Base-by-base conservation (phyloP, 2,797 vertebrate genomes). In the Synaphobranchus kaupii region DNA sequence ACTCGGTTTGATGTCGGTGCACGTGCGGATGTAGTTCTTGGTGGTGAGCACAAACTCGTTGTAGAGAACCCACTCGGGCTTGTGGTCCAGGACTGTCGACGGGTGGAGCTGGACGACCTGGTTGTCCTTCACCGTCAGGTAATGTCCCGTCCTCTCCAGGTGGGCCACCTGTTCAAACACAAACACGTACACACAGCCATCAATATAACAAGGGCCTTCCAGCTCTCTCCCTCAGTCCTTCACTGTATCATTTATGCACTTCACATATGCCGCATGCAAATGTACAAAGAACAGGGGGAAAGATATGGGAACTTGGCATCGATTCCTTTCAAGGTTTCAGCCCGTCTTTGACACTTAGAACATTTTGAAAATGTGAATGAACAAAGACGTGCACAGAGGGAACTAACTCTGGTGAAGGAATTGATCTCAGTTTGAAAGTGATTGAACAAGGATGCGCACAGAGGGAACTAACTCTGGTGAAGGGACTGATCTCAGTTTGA, bases 11-110 rank as follows among this genome's bases (percentile, higher is more conserved):
- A 99, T 97, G 92, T 99, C 98, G 85, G 98, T 98, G 96, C 98
- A 99, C 0, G 98, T 99, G 92, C 98, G 97, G 94, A 99, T 99
- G 93, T 99, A 99, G 91, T 99, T 99, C 95, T 99, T 99, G 56
- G 98, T 99, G 90, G 98, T 99, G 92, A 99, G 97, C 86, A 99
- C 99, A 91, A 99, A 99, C 94, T 99, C 99, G 81, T 99, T 99
- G 94, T 99, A 99, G 84, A 99, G 97, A 91, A 99, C 98, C 98
- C 98, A 99, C 92, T 99, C 98, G 0, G 98, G 98, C 93, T 99
- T 99, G 94, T 99, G 99, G 94, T 99, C 98, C 91, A 99, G 97
- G 91, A 99, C 98, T 50, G 98, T 99, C 86, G 98, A 99, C 15
- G 98, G 99, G 94, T 99, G 98, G 92, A 99, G 94, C 94, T 99